Base-by-base conservation (phyloP, 1,140 invertebrate species). In the Drosophila bocqueti region DNA sequence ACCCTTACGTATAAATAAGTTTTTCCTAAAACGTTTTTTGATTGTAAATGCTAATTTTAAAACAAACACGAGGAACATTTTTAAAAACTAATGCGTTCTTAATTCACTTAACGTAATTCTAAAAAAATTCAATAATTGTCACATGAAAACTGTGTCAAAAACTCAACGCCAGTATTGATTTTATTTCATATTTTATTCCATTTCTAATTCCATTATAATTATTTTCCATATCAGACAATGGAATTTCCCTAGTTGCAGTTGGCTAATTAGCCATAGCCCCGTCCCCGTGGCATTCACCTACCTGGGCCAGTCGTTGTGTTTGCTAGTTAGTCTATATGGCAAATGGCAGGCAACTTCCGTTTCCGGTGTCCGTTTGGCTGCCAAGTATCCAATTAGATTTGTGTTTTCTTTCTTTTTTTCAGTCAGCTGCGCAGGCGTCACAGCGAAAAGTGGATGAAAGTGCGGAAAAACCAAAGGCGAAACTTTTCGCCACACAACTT, bases 361-460 rank as follows among this genome's bases (percentile, higher is more conserved):
- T 80, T 75, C 84, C 84, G 82, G 36, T 68, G 76, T 60, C 73
- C 62, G 74, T 76, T 66, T 34, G 55, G 46, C 58, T 61, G 31
- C 54, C 66, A 66, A 71, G 66, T 81, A 89, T 87, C 84, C 84
- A 89, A 87, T 81, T 81, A 79, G 80, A 84, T 89, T 67, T 57
- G 36, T 40, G 26, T 57, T 55, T 55, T 38, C 9, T 38, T 24
- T 21, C 9, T 34, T n/a, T 59, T 59, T 67, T 38, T 45, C 45
- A 79, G 61, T 40, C 54, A 82, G 83, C 83, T 83, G 84, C 84
- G 81, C 84, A 87, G 85, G 84, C 84, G 84, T 87, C 84, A 54
- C 83, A 31, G 75, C 79, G 67, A 54, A 50, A 78, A 54, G 54
- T 40, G 38, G 29, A 36, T 38, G 40, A 52, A 69, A 69, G 64